Evolutionary conservation across 2,888 invertebrate genomes (phyloP), one percentile per base, ranked within the genome.

Genomic region (Ornithoptera priamus): DNA sequence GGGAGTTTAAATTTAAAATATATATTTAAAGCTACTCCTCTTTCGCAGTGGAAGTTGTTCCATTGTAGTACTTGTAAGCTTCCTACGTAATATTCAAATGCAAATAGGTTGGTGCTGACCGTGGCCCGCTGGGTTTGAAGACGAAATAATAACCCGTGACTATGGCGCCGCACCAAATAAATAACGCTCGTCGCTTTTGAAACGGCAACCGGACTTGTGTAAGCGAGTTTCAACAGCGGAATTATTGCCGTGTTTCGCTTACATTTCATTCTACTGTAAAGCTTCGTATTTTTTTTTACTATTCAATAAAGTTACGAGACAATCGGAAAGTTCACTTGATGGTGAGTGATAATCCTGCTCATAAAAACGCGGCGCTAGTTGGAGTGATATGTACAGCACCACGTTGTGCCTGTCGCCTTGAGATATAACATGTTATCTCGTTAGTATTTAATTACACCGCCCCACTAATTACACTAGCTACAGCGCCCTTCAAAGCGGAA

Each of bases 141-240:
- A 65, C 69, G 50, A 65, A 69, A 69, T 69, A 69, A 69, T 65
- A 69, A 69, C 65, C 69, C 69, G 69, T 69, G 65, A 65, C 65
- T 58, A 20, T 46, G 15, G 36, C 46, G 63, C 58, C 64, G 22
- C 69, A 69, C 69, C 62, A 57, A 57, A 69, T 69, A 69, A 69
- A 69, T 69, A 61, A 69, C 24, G 46, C 60, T 24, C 2, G 53
- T 30, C 65, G 61, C 65, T 65, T 64, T 65, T 69, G 39, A 46
- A 65, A 62, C 39, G 56, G 30, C 56, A 42, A 65, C 53, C 68
- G 65, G 64, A 65, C 24, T 69, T 24, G 56, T 56, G 42, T 30
- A 56, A 46, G 56, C 42, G n/a, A 64, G 36, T 56, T 65, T 57
- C 42, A 69, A 69, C 69, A 65, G 64, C 15, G 56, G 61, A 65